These are phyloP conservation scores for Rhingia campestris DNA, from an alignment of 2,888 invertebrate species.

Conservation along the genomic window DNA sequence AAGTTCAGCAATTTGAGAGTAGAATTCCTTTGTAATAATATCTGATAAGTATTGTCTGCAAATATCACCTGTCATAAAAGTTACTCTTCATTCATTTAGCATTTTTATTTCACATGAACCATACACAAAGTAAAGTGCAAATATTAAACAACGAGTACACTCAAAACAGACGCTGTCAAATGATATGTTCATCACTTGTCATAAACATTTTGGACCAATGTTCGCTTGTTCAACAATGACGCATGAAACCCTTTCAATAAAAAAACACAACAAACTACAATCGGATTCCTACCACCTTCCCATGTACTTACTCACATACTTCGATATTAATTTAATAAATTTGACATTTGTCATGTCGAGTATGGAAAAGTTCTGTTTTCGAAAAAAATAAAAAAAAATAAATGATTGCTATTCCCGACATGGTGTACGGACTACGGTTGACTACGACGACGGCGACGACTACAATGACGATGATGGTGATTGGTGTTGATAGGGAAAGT, in stretches of 20 bases:
- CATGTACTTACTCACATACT: constrained; percentile 6
- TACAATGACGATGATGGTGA: too few species aligned
- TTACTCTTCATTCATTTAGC: too few species aligned
- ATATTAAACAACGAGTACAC: constrained; percentile 8
- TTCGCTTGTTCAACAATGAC: neutral
- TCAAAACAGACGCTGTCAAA: neutral
- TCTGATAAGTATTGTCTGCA: too few species aligned
- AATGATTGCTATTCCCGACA: constrained; percentile 21
- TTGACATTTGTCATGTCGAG: constrained; percentile 31
- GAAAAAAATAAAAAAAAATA: neutral
- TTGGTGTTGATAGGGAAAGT: constrained; percentile 17
- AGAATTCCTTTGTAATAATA: too few species aligned
- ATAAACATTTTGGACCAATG: constrained; percentile 8
- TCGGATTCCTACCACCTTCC: neutral
- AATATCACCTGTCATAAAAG: too few species aligned
- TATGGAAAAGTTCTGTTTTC: constrained; percentile 27
- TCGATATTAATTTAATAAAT: constrained; percentile 41
- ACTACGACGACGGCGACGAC: too few species aligned
- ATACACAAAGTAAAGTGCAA: neutral
- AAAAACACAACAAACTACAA: neutral
- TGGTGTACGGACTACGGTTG: neutral
- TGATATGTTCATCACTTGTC: constrained; percentile 9
- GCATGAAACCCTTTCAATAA: constrained; percentile 20
- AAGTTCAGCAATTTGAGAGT: too few species aligned
- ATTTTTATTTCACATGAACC: neutral